phyloP scores from a whole-genome alignment of 2,797 vertebrate genomes.

The Cottoperca gobio region DNA sequence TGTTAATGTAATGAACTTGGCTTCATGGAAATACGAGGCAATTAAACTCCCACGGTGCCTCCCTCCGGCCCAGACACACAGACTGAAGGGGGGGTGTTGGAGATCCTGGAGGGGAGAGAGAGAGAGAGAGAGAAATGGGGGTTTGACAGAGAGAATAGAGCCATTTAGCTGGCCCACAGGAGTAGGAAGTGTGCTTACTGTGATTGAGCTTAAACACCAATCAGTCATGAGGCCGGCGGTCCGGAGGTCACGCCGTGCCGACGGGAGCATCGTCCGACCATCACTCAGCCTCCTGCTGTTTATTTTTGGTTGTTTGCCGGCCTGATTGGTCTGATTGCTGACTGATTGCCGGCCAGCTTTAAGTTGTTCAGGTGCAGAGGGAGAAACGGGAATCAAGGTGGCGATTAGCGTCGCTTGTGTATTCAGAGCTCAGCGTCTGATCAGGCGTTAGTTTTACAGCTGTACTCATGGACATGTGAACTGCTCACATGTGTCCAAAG shows the following conservation, averaged over 20 bases:
- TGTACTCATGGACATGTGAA: neutral
- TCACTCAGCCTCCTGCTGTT: slow-evolving; percentile 76
- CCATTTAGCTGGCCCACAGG: slow-evolving; percentile 77
- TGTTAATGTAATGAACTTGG: slow-evolving; percentile 84
- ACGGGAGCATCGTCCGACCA: slow-evolving; percentile 53
- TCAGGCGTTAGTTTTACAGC: slow-evolving; percentile 6
- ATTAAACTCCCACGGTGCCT: slow-evolving; percentile 86
- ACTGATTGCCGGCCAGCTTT: slow-evolving; percentile 67
- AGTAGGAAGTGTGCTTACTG: slow-evolving; percentile 80
- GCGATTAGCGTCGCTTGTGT: neutral
- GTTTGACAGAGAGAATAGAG: slow-evolving; percentile 73
- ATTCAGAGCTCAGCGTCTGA: slow-evolving; percentile 19
- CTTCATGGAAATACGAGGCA: slow-evolving; percentile 83
- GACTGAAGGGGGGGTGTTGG: slow-evolving; percentile 43
- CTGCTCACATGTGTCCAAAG: neutral
- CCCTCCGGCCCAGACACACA: slow-evolving; percentile 73
- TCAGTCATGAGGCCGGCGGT: slow-evolving; percentile 73
- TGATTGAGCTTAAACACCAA: slow-evolving; percentile 78
- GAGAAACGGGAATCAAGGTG: slow-evolving; percentile 35
- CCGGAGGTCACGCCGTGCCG: slow-evolving; percentile 63
- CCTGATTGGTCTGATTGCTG: slow-evolving; percentile 75
- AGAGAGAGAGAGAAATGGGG: slow-evolving; percentile 34
- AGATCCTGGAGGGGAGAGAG: slow-evolving; percentile 41
- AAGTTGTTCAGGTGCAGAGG: slow-evolving; percentile 40
- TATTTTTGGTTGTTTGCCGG: slow-evolving; percentile 73